These are phyloP conservation scores for Channa striata DNA, from an alignment of 2,797 vertebrate genomes.

Conservation along the genomic window DNA sequence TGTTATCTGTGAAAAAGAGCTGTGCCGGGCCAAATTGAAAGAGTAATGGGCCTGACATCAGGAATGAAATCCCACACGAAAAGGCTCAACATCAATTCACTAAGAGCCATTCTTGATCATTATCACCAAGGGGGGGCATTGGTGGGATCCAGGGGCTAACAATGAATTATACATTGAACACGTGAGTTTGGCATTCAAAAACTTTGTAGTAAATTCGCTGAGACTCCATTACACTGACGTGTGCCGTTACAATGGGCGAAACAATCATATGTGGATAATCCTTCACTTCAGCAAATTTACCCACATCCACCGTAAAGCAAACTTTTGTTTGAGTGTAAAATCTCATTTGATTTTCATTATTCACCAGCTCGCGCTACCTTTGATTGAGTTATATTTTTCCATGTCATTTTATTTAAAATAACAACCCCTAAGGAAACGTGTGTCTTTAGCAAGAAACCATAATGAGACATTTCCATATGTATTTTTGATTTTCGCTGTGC, in stretches of 20 bases:
- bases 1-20: conserved; percentile 83
- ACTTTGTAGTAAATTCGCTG: conserved; percentile 15
- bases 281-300: neutral
- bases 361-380: too few relatives aligned
- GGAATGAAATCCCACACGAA: conserved; percentile 75
- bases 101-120: conserved; percentile 84
- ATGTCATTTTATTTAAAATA: too few relatives aligned
- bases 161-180: conserved; percentile 45
- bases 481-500: conserved; percentile 40
- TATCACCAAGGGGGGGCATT: conserved; percentile 68
- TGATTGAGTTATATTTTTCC: neutral
- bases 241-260: neutral
- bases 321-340: too few relatives aligned
- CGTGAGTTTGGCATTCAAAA: conserved; percentile 30
- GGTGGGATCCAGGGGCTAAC: conserved; percentile 44
- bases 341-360: too few relatives aligned
- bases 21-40: conserved; percentile 85
- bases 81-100: conserved; percentile 88
- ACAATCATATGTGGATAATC: neutral
- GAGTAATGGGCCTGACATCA: conserved; percentile 86
- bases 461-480: conserved; percentile 42
- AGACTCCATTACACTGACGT: neutral
- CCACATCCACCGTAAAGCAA: too few relatives aligned
- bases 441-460: conserved; percentile 14
- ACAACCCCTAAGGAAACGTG: neutral